phyloP scores from a whole-genome alignment of 1,140 invertebrate species.

The Panagrolaimus sp. region DNA sequence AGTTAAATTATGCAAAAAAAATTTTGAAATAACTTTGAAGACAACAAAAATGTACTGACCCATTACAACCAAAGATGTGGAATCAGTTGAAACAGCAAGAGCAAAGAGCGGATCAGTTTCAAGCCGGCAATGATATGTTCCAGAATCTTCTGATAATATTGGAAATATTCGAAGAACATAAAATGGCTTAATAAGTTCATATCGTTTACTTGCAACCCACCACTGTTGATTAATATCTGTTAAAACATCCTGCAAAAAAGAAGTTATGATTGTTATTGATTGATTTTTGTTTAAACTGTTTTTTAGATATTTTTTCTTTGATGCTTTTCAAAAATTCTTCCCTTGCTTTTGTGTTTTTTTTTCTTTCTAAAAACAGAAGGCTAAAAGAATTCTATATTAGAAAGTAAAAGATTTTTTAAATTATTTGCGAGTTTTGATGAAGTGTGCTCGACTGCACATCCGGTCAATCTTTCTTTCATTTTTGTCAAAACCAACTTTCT shows the following conservation, averaged over 20 bases:
- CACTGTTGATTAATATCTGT: slow-evolving; percentile 47
- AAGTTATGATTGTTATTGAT: not conserved
- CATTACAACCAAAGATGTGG: slow-evolving; percentile 42
- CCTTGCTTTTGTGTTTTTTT: too few relatives aligned
- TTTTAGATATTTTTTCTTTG: too few relatives aligned
- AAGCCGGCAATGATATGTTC: slow-evolving; percentile 48
- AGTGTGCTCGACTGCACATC: slow-evolving; percentile 16
- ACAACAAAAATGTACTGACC: slow-evolving; percentile 32
- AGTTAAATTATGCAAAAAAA: slow-evolving; percentile 7
- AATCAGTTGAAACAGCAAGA: slow-evolving; percentile 25
- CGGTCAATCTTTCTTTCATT: slow-evolving; percentile 4
- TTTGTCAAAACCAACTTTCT: too few relatives aligned
- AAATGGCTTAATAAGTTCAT: slow-evolving; percentile 48
- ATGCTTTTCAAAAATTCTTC: too few relatives aligned
- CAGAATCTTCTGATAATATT: slow-evolving; percentile 50
- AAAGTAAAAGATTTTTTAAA: not conserved
- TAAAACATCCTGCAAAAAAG: slow-evolving; percentile 32
- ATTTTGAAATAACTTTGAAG: too few relatives aligned
- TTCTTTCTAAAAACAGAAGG: too few relatives aligned
- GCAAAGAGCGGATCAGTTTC: slow-evolving; percentile 56
- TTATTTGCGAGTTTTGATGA: slow-evolving; percentile 4
- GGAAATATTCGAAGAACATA: slow-evolving; percentile 50
- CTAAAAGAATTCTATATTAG: not conserved
- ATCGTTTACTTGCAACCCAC: slow-evolving; percentile 54
- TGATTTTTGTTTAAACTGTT: not conserved